Evolutionary conservation across 2,888 invertebrate genomes (phyloP), one percentile per base, ranked within the genome.

Genomic region (Lycocerus yunnanus): DNA sequence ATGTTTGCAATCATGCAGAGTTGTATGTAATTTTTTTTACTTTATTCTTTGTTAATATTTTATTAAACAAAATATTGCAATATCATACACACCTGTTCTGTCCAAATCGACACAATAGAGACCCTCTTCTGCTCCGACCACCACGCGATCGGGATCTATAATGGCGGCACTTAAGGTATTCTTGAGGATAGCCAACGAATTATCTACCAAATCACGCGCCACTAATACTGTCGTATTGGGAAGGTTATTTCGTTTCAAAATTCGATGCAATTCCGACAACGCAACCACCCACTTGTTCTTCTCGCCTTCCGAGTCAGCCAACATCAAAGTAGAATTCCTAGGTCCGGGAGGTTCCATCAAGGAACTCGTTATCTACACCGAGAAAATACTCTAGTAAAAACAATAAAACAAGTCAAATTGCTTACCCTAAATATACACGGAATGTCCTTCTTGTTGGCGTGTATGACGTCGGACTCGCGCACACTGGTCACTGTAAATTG

Each of bases 241-340:
- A 86, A 98, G 89, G 88, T 97, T 97, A 88, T 97, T 98, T 84
- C 96, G 91, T 88, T 96, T 96, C 83, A 98, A 90, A 88, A 98
- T 97, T 87, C 97, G 93, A 89, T 98, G 98, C 80, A 99, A 90
- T 88, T 99, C 98, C 81, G 95, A 96, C 72, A 99, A 89, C 11
- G 99, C 98, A 61, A 97, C 97, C 69, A 99, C 97, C 99, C 99
- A 99, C 87, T 98, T 98, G 63, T 96, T 95, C 87, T 97, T 97
- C 87, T 99, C 98, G 18, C 95, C 95, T 85, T 98, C 97, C 0
- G 95, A 96, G 84, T 99, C 99, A 1, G 98, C 98, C 85, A 99
- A 88, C 96, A 99, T 97, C 71, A 99, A 89, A 1, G 97, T 97
- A 83, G 97, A 96, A 85, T 97, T 96, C 82, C 95, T 92, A 78